Base-by-base conservation (phyloP, 1,140 invertebrate genomes). In the Monomorium pharaonis region DNA sequence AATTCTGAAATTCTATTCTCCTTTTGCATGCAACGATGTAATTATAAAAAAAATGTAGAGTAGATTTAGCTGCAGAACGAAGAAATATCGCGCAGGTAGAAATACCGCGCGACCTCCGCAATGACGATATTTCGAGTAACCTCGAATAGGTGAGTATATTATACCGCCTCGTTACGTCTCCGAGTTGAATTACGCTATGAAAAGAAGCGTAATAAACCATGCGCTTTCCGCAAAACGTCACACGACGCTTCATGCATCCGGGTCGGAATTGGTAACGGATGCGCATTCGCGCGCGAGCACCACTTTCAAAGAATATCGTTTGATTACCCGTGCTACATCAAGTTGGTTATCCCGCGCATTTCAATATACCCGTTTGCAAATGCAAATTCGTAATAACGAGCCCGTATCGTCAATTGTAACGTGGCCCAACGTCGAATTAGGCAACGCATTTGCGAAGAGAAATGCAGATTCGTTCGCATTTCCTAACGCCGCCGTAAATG, bases 331-430 rank as follows among this genome's bases (percentile, higher is more conserved):
- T 30, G 37, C 37, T 77, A 12, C 44, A 24, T 47, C 76, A 37
- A 69, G 7, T 51, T 24, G 16, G 30, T 44, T 49, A 51, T 49
- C 30, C 42, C 30, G 37, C 62, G 47, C 30, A 33, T 67, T 67
- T 78, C 76, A 80, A 51, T 44, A 80, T 24, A 44, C 16, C 62
- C 44, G 30, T 67, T 78, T 80, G 10, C 62, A 37, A 69, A 69
- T 67, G 76, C 62, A 69, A 69, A 80, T 80, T 67, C 14, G 60
- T 67, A 47, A 78, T 67, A 69, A 51, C 44, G 60, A 49, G 63
- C 76, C 44, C 44, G n/a, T 78, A 80, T 80, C 62, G 30, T 16
- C 76, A 47, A 80, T 80, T 80, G 60, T 67, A 80, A 54, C 10
- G 30, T 44, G 44, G n/a, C n/a, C 60, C 76, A 49, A 67, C 27